Evolutionary conservation across 2,113 vertebrate species (phyloP), one percentile per base, ranked within the genome.

Genomic region (Variabilichromis moorii): DNA sequence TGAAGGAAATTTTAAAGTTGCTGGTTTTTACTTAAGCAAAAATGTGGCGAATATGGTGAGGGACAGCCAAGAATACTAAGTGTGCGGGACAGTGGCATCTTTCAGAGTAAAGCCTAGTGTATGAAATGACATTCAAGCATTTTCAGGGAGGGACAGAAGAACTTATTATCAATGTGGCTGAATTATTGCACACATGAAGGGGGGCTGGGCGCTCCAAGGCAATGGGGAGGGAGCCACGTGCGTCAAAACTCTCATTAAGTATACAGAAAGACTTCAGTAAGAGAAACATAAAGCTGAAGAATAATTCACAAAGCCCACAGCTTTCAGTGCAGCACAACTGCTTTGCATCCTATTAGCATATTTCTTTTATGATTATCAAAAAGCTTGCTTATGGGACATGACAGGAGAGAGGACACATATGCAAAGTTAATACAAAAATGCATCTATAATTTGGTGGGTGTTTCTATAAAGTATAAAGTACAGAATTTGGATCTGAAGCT

Each of bases 51-150:
- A 86, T n/a, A 79, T 54, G 35, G 51, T 40, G 84, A 93, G 55
- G 84, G 83, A 78, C 71, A 80, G 90, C 73, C 59, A 84, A 84
- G 94, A 96, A 96, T 96, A 96, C 90, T 93, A 94, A 96, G 91
- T 91, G 89, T 63, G 50, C 4, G 21, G 88, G 88, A 97, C 96
- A 96, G 91, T 94, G 94, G 90, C 66, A 88, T 90, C 95, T 95
- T 96, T 97, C 92, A 96, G 91, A 61, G 83, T 40, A 68, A 37
- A 87, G 76, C 68, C 87, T 81, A 45, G 91, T 91, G 83, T 92
- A 90, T 89, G 85, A 92, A 89, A 95, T 90, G 83, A 80, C 86
- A 86, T 90, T 88, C 89, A 84, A 47, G 84, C 87, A 93, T 95
- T 94, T 94, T 92, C 81, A 84, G 80, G 76, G 54, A 81, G 76